These are phyloP conservation scores for Odontamblyopus rebecca DNA, from an alignment of 2,797 vertebrate genomes.

Conservation along the genomic window DNA sequence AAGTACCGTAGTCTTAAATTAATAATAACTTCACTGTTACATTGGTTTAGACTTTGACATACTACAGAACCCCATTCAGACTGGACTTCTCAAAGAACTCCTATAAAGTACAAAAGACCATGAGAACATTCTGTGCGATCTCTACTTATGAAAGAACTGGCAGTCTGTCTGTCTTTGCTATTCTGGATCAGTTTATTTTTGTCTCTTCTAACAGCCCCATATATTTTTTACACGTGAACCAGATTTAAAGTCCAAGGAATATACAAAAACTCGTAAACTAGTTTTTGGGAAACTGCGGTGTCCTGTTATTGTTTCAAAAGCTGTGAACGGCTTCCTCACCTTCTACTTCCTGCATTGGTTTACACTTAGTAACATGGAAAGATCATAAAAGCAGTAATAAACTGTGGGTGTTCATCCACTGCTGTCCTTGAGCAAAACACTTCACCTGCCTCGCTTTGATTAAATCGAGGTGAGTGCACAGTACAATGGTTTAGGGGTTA, in stretches of 20 bases:
- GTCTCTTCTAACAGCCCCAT: not conserved
- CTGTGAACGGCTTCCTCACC: not conserved
- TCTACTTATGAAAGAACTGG: too few relatives aligned
- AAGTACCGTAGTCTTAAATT: too few relatives aligned
- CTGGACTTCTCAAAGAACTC: not conserved
- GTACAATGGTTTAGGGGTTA: too few relatives aligned
- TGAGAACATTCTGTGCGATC: too few relatives aligned
- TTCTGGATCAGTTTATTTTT: not conserved
- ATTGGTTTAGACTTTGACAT: not conserved
- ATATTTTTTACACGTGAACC: not conserved
- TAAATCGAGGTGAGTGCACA: too few relatives aligned
- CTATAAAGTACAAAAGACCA: not conserved
- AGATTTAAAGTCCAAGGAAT: slow-evolving; percentile 1
- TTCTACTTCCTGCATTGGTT: not conserved
- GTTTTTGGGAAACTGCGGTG: not conserved
- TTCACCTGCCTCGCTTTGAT: too few relatives aligned
- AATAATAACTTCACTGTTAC: not conserved
- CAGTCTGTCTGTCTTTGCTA: not conserved
- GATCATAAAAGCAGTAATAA: not conserved
- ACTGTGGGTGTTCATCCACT: too few relatives aligned
- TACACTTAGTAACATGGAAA: not conserved
- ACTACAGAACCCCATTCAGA: not conserved
- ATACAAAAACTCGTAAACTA: not conserved
- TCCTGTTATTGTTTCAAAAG: not conserved
- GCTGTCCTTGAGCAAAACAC: too few relatives aligned